Conservation (phyloP, 2,797 vertebrate genomes). For the Microcaecilia unicolor region DNA sequence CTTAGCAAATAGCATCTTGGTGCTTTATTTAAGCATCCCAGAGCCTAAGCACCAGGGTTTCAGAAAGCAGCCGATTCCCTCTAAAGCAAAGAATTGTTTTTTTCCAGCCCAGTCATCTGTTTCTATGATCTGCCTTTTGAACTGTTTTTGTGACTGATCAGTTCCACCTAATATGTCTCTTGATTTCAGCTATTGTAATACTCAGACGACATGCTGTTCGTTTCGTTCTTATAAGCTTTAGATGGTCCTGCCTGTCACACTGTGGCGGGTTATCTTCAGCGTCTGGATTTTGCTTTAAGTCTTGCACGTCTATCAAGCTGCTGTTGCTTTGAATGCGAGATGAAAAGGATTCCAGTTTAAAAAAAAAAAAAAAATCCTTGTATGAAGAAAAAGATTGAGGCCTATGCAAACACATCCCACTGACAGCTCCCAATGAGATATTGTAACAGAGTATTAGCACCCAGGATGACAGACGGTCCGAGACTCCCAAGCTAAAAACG, state of each 20-base stretch:
- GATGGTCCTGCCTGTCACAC: slow-evolving; percentile 78
- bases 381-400: slow-evolving; percentile 69
- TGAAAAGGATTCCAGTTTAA: slow-evolving; percentile 79
- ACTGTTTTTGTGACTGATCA: slow-evolving; percentile 77
- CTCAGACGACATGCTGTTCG: slow-evolving; percentile 68
- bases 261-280: slow-evolving; percentile 74
- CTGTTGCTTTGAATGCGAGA: slow-evolving; percentile 82
- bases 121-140: slow-evolving; percentile 70
- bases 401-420: slow-evolving; percentile 81
- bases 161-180: slow-evolving; percentile 79
- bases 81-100: slow-evolving; percentile 31
- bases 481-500: slow-evolving; percentile 62
- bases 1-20: no score
- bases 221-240: slow-evolving; percentile 71
- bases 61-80: slow-evolving; percentile 38
- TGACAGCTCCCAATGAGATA: slow-evolving; percentile 78
- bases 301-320: slow-evolving; percentile 77
- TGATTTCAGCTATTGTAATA: slow-evolving; percentile 76
- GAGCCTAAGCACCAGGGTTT: slow-evolving; percentile 20
- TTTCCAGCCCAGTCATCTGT: slow-evolving; percentile 53
- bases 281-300: slow-evolving; percentile 81
- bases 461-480: slow-evolving; percentile 66
- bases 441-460: slow-evolving; percentile 72
- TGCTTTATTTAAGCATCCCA: no score
- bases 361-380: slow-evolving; percentile 53